A percentile compares a stretch with the other conserved stretches of the same genome.
phyloP scores from a whole-genome alignment of 2,888 invertebrate species.

The Parochlus steinenii region DNA sequence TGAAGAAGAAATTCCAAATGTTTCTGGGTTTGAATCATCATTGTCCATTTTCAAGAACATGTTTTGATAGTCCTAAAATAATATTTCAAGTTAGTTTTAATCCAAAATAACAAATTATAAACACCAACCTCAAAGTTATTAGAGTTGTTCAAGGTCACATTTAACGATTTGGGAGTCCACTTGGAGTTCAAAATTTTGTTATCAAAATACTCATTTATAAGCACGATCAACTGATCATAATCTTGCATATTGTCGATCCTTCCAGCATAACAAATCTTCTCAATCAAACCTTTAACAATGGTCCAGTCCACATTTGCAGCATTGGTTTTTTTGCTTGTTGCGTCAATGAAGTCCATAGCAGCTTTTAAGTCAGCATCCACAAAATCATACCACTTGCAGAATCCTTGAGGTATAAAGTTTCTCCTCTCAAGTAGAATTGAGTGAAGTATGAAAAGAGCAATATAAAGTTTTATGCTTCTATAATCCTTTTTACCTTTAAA shows the following conservation, averaged over 20 bases:
- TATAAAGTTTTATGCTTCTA: constrained; percentile 41
- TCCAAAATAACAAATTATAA: no score
- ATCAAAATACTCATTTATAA: constrained; percentile 44
- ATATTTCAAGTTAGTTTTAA: no score
- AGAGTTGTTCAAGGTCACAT: constrained; percentile 23
- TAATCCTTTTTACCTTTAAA: constrained; percentile 21
- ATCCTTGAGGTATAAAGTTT: constrained; percentile 82
- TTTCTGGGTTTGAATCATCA: constrained; percentile 23
- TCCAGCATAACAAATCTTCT: constrained; percentile 72
- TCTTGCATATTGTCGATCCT: constrained; percentile 68
- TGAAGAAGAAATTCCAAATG: constrained; percentile 25
- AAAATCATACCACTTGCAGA: constrained; percentile 83
- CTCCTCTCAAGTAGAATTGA: constrained; percentile 83
- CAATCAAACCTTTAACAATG: constrained; percentile 57
- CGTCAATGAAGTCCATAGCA: constrained; percentile 43
- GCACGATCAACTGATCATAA: constrained; percentile 35
- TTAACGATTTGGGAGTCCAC: constrained; percentile 37
- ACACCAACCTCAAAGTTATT: constrained; percentile 23
- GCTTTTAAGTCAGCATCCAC: constrained; percentile 64
- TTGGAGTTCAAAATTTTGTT: constrained; percentile 40
- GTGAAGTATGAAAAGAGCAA: constrained; percentile 75
- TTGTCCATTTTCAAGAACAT: constrained; percentile 24
- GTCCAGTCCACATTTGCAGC: constrained; percentile 42
- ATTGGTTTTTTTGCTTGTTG: constrained; percentile 25
- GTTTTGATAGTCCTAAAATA: constrained; percentile 26